Evolutionary conservation across 2,113 vertebrate genomes (phyloP).

Genomic region (Periophthalmodon schlosseri): DNA sequence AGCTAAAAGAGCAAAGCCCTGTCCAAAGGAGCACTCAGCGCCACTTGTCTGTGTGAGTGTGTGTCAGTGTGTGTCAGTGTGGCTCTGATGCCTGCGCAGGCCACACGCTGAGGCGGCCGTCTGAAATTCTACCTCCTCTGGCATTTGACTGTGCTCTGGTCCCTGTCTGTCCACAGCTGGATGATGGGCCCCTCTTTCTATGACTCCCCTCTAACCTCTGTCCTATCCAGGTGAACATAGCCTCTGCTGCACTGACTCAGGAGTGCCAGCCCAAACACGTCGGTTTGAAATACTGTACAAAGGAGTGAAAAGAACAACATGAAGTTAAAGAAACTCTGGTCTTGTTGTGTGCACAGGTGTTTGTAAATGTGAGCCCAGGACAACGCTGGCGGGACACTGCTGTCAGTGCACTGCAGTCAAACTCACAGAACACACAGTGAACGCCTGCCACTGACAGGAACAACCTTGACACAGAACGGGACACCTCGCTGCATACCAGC

Average conservation of each 20-base stretch:
- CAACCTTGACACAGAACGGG: slow-evolving; percentile 73
- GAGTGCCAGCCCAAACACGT: slow-evolving; percentile 31
- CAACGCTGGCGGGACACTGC: slow-evolving; percentile 49
- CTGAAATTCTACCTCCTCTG: slow-evolving; percentile 76
- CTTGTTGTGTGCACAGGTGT: slow-evolving; percentile 37
- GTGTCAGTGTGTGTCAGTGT: slow-evolving; percentile 35
- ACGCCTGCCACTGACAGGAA: slow-evolving; percentile 70
- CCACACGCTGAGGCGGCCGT: slow-evolving; percentile 76
- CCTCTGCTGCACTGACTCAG: slow-evolving; percentile 17
- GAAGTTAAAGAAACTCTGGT: slow-evolving; percentile 22
- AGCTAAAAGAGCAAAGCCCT: slow-evolving; percentile 64
- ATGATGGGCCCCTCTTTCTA: slow-evolving; percentile 50
- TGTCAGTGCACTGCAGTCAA: slow-evolving; percentile 54
- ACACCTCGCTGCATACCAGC: slow-evolving; percentile 66
- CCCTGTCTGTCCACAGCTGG: slow-evolving; percentile 42
- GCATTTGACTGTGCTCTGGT: slow-evolving; percentile 69
- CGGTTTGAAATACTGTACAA: not conserved
- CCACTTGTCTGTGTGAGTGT: slow-evolving; percentile 39
- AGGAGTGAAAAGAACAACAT: slow-evolving; percentile 26
- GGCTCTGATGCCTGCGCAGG: slow-evolving; percentile 69
- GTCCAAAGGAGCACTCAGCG: slow-evolving; percentile 59
- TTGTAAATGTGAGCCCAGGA: slow-evolving; percentile 28
- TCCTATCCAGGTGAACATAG: slow-evolving; percentile 39
- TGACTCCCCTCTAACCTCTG: slow-evolving; percentile 48
- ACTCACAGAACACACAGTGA: slow-evolving; percentile 37